Evolutionary conservation across 2,888 invertebrate species (phyloP), one percentile per base, ranked within the genome.

Genomic region (Yponomeuta sedellus): DNA sequence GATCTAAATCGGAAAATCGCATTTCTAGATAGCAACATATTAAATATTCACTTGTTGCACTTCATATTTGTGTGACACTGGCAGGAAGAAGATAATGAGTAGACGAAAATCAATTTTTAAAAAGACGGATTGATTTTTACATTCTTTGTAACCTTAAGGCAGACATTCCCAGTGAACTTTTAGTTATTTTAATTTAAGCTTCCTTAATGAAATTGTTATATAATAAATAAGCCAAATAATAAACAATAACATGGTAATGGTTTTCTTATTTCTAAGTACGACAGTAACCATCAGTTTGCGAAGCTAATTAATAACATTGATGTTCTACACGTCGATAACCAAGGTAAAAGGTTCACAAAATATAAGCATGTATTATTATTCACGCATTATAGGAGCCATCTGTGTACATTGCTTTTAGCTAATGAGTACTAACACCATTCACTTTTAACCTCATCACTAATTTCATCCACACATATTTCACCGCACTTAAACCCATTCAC

Each of bases 171-270:
- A 58, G 59, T 22, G 11, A 22, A 59, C 6, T 20, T 20, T 22
- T 59, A 11, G 11, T 59, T 20, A 22, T 20, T 22, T 25, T 59
- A 10, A 22, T 10, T 59, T 59, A 59, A 20, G 25, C 12, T 59
- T 19, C 20, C 20, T 10, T 25, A 59, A 19, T 20, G 59, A 22
- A 59, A 59, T 59, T 59, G 59, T 59, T 25, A 19, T 59, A 22
- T 20, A 10, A 57, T 12, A 11, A 52, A 2, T 10, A n/a, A n/a
- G n/a, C n/a, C 22, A 20, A 20, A 58, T 58, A 58, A 58, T 59
- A 59, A 59, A 59, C 22, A 20, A 59, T 25, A 20, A 20, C 25
- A 22, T 22, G 59, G 59, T 59, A 59, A 59, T 59, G 59, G 59
- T 22, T 59, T 20, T 20, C 12, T 52, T 52, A 12, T 22, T 20